A percentile compares a stretch with the other conserved stretches of the same genome.
These are phyloP conservation scores for Oryzaephilus surinamensis DNA, from an alignment of 1,140 invertebrate species.

Conservation along the genomic window DNA sequence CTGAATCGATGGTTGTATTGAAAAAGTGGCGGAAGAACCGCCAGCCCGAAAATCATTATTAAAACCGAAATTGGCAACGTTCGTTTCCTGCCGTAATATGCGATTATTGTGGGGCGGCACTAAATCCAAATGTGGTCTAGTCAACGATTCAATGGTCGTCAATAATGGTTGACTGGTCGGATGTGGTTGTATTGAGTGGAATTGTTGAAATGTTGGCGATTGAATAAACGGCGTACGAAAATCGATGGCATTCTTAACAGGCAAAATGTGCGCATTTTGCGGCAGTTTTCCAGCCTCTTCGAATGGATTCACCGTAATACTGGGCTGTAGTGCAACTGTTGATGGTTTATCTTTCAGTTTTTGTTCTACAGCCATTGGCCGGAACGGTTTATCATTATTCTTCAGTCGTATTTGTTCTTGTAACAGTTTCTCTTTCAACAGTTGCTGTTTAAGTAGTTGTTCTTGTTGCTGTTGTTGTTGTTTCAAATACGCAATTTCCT, in stretches of 20 bases:
- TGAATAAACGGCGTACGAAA: conserved; percentile 20
- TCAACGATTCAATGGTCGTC: not conserved
- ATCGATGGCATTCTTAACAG: conserved; percentile 26
- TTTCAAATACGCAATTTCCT: conserved; percentile 20
- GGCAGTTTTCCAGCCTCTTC: conserved; percentile 26
- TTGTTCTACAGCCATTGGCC: too few relatives aligned
- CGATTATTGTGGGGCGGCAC: conserved; percentile 26
- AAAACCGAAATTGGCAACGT: conserved; percentile 36
- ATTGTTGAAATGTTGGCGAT: conserved; percentile 11
- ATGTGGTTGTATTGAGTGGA: conserved; percentile 4
- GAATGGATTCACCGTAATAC: conserved; percentile 33
- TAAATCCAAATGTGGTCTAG: not conserved
- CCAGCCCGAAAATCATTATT: conserved; percentile 24
- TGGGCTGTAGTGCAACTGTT: conserved; percentile 42
- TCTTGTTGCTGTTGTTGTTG: conserved; percentile 61
- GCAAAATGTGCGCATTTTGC: conserved; percentile 27
- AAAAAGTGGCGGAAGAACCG: too few relatives aligned
- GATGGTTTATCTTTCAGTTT: too few relatives aligned
- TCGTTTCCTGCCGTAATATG: conserved; percentile 39
- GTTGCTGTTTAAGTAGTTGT: conserved; percentile 47
- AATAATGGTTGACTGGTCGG: conserved; percentile 2
- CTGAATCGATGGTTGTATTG: conserved; percentile 16
- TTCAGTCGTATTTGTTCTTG: conserved; percentile 31
- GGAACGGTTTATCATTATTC: conserved; percentile 35
- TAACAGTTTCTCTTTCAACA: conserved; percentile 29